Evolutionary conservation across 2,888 invertebrate species (phyloP).

Genomic region (Cerceris rybyensis): DNA sequence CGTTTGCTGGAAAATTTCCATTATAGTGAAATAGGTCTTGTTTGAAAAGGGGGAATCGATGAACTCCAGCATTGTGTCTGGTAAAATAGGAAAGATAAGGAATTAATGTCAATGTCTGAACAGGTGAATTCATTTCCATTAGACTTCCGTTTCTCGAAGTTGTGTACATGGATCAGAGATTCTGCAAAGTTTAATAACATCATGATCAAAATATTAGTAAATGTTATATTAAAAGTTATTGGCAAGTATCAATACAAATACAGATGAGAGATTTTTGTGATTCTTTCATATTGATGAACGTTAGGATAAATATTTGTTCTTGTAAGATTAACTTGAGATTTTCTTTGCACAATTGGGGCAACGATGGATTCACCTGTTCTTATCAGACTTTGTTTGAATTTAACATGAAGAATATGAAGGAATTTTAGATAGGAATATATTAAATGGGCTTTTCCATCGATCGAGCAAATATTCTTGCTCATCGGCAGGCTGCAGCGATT

Average conservation of each 20-base stretch:
- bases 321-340: neutral
- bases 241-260: neutral
- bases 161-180: neutral
- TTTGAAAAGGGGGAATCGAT: neutral
- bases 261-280: neutral
- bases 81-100: neutral
- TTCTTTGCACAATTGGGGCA: neutral
- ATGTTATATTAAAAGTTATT: no score
- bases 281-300: neutral
- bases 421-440: neutral
- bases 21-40: neutral
- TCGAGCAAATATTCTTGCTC: conserved; percentile 14
- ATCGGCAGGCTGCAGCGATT: conserved; percentile 36
- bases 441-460: conserved; percentile 31
- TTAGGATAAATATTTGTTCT: neutral
- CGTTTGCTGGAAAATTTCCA: neutral
- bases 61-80: neutral
- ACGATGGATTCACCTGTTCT: neutral
- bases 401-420: neutral
- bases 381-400: neutral
- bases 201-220: no score
- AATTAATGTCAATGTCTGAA: neutral
- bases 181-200: neutral
- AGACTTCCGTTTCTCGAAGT: neutral
- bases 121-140: neutral